Evolutionary conservation across 2,797 vertebrate species (phyloP).

Genomic region (Sphenodon punctatus): DNA sequence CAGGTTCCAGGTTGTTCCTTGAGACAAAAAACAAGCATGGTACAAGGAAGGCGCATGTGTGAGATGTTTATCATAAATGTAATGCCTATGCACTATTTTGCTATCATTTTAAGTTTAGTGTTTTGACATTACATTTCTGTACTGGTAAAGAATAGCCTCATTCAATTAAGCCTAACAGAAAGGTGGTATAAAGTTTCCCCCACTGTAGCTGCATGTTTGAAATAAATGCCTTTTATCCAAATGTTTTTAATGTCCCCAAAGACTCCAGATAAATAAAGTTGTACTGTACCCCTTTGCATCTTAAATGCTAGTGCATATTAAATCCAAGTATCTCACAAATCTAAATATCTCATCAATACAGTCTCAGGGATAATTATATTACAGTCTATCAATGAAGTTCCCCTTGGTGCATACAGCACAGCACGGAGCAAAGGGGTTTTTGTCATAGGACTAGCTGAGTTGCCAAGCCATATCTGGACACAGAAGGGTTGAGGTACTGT

Average conservation of each 20-base stretch:
- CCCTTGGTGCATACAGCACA: neutral
- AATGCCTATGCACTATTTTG: too few species aligned
- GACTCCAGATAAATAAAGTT: slow-evolving; percentile 18
- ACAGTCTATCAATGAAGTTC: slow-evolving; percentile 15
- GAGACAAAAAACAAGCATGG: slow-evolving; percentile 36
- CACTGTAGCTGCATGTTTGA: neutral
- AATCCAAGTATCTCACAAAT: slow-evolving; percentile 10
- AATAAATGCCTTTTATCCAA: slow-evolving; percentile 16
- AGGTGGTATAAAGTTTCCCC: slow-evolving; percentile 14
- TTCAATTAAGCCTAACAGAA: slow-evolving; percentile 43
- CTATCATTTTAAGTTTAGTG: slow-evolving; percentile 27
- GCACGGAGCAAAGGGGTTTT: neutral
- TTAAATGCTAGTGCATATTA: slow-evolving; percentile 38
- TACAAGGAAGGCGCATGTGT: neutral
- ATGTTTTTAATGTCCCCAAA: slow-evolving; percentile 11
- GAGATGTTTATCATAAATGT: neutral
- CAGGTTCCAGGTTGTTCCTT: slow-evolving; percentile 44
- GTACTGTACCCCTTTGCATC: neutral
- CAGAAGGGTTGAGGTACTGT: neutral
- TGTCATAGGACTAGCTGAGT: neutral
- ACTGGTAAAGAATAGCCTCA: slow-evolving; percentile 28
- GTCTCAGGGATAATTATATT: neutral
- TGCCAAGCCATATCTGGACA: neutral
- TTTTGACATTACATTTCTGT: slow-evolving; percentile 36
- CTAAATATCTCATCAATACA: slow-evolving; percentile 28